These are phyloP conservation scores for Echeneis naucrates DNA, from an alignment of 2,797 vertebrate species.

Conservation along the genomic window DNA sequence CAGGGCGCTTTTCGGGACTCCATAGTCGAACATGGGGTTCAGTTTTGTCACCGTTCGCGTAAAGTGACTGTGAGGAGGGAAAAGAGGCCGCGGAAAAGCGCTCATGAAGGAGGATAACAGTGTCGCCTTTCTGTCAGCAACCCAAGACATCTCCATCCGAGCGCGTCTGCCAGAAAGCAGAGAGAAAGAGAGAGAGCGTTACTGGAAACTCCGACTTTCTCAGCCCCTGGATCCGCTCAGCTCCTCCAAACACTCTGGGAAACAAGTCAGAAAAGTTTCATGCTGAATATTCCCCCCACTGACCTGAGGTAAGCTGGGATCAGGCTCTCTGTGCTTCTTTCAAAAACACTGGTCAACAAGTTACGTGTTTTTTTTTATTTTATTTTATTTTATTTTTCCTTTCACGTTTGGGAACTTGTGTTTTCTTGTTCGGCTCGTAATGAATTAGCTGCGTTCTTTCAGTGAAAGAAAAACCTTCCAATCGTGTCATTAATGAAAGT, in stretches of 20 bases:
- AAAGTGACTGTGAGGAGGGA: slow-evolving; percentile 54
- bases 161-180: slow-evolving; percentile 66
- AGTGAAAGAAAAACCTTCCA: not conserved
- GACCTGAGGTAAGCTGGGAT: slow-evolving; percentile 71
- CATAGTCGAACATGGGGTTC: slow-evolving; percentile 83
- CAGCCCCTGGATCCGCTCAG: slow-evolving; percentile 72
- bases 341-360: slow-evolving; percentile 12
- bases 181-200: slow-evolving; percentile 55
- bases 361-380: not conserved
- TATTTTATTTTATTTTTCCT: not conserved
- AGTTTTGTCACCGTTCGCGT: slow-evolving; percentile 70
- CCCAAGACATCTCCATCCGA: slow-evolving; percentile 79
- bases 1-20: slow-evolving; percentile 81
- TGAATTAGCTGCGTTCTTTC: not conserved
- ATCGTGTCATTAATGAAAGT: not conserved
- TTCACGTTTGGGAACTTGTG: slow-evolving; percentile 1
- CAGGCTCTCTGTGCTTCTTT: not conserved
- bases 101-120: slow-evolving; percentile 67
- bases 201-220: slow-evolving; percentile 80
- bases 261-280: slow-evolving; percentile 76
- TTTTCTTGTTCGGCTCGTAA: not conserved
- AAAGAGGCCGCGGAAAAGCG: slow-evolving; percentile 49
- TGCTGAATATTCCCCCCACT: slow-evolving; percentile 71
- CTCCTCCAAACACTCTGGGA: slow-evolving; percentile 74
- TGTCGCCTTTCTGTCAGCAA: slow-evolving; percentile 56